Conservation (phyloP, 2,797 vertebrate genomes). For the Sylvilagus floridanus region DNA sequence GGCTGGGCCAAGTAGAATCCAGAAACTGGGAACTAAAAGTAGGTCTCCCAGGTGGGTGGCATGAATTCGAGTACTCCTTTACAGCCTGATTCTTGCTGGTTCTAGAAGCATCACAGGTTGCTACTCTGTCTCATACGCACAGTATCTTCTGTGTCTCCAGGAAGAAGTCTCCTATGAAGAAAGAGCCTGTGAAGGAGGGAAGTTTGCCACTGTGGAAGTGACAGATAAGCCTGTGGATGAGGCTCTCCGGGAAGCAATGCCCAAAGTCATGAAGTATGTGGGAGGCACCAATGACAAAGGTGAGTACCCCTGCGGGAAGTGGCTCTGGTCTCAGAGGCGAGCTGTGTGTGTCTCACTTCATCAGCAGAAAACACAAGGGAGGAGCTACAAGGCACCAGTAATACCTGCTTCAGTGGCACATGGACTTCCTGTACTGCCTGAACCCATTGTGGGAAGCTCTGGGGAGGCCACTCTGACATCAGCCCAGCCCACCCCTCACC, state of each 20-base stretch:
- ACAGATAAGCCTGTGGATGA: conserved; percentile 93
- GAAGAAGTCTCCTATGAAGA: conserved; percentile 93
- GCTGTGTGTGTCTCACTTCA: neutral
- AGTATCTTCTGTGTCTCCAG: conserved; percentile 82
- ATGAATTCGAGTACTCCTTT: neutral
- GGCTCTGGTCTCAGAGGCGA: neutral
- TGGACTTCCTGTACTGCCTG: neutral
- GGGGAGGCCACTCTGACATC: neutral
- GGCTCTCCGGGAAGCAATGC: conserved; percentile 92
- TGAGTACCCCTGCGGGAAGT: conserved; percentile 79
- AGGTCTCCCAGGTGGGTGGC: too few relatives aligned
- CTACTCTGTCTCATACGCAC: neutral
- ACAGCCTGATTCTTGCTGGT: neutral
- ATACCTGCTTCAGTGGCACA: rapidly evolving
- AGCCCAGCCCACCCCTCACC: neutral
- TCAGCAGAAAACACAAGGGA: too few relatives aligned
- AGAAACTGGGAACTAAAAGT: too few relatives aligned
- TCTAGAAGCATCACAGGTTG: neutral
- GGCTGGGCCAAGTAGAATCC: too few relatives aligned
- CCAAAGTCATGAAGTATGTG: conserved; percentile 94
- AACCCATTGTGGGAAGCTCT: neutral
- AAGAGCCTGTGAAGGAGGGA: conserved; percentile 90
- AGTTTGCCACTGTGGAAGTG: conserved; percentile 90
- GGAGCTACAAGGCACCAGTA: neutral
- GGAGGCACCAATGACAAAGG: conserved; percentile 94